Evolutionary conservation across 2,113 vertebrate species (phyloP), one percentile per base, ranked within the genome.

Genomic region (Engraulis encrasicolus): DNA sequence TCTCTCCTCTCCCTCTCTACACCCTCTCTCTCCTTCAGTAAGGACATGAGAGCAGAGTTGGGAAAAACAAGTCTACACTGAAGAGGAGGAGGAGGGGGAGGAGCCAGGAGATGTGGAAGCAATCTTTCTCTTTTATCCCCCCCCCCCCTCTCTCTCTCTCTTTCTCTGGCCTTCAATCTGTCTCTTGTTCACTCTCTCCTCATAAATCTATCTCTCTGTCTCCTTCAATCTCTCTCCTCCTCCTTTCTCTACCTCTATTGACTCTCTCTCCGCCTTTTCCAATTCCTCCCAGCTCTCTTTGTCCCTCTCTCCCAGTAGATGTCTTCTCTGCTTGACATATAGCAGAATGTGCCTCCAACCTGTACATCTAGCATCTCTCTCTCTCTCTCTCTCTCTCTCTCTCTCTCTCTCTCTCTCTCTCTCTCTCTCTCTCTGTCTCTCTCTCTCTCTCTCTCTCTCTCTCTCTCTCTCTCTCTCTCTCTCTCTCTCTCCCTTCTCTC

Each of bases 41-140:
- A 20, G 19, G 20, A n/a, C 58, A 66, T 27, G 31, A 66, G 50
- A 66, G 23, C 58, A 66, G 23, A 61, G 23, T 20, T 54, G 23
- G 9, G 58, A 66, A 66, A 66, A 66, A 66, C 58, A 66, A 66
- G 58, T 66, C 58, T 66, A 27, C 52, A 17, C 6, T 66, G 4
- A 66, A 66, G 58, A 12, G 15, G 23, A 66, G 58, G 58, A 66
- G 58, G 58, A 27, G 58, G n/a, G n/a, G n/a, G n/a, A n/a, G n/a
- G n/a, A n/a, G n/a, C 58, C 7, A 66, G n/a, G 58, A 66, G 23
- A 1, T 1, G 58, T 66, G 6, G 23, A 66, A 66, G 23, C n/a
- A n/a, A n/a, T 83, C 86, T 88, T 77, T 80, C 84, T 89, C 85
- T 90, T 27, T 58, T 79, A 23, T 4, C 58, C 58, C 81, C 78